Evolutionary conservation across 2,888 invertebrate genomes (phyloP).

Genomic region (Cotesia congregata): DNA sequence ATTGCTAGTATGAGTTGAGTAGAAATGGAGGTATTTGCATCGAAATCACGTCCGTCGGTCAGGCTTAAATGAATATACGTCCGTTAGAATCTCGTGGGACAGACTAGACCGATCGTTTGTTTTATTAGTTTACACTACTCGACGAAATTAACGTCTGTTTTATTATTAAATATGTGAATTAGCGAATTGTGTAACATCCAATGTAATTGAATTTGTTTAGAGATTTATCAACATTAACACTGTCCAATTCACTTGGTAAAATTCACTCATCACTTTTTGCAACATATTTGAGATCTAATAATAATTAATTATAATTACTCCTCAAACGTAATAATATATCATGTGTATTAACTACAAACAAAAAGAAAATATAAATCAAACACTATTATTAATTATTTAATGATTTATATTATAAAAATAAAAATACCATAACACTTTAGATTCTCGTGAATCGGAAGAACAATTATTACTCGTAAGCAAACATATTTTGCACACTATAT

Average conservation of each 20-base stretch:
- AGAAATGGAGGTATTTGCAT: constrained; percentile 48
- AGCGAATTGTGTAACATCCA: not conserved
- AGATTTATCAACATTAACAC: not conserved
- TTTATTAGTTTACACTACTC: constrained; percentile 20
- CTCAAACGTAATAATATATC: not conserved
- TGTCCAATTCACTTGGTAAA: not conserved
- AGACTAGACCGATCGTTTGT: constrained; percentile 24
- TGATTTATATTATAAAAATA: not conserved
- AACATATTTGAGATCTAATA: too few species aligned
- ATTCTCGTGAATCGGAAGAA: not conserved
- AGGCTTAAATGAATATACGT: constrained; percentile 32
- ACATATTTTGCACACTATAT: not conserved
- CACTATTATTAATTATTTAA: not conserved
- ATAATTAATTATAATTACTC: too few species aligned
- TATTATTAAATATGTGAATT: not conserved
- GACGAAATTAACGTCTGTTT: constrained; percentile 10
- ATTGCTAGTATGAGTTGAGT: not conserved
- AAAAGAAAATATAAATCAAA: not conserved
- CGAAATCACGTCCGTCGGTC: constrained; percentile 47
- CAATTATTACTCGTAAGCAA: constrained; percentile 4
- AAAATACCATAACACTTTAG: not conserved
- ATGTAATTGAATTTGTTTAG: too few species aligned
- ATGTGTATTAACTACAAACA: not conserved
- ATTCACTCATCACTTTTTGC: not conserved
- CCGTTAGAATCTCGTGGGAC: constrained; percentile 2